These are phyloP conservation scores for Ptychobarbus kaznakovi DNA, from an alignment of 2,797 vertebrate genomes.

Conservation along the genomic window DNA sequence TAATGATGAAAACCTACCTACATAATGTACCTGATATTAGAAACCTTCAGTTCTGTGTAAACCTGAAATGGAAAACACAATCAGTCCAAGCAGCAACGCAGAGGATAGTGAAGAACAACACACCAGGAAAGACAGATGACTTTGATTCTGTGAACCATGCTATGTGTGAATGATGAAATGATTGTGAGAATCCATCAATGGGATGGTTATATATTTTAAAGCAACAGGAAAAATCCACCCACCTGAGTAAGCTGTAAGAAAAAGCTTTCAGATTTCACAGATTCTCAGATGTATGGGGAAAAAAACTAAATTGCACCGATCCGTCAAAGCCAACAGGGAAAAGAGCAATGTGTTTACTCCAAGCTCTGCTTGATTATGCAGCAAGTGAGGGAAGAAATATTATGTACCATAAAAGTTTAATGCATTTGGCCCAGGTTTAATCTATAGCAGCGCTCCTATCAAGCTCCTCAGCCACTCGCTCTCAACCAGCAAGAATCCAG, in stretches of 20 bases:
- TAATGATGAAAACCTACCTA: not conserved
- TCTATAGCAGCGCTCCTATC: slow-evolving; percentile 65
- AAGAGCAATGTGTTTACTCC: slow-evolving; percentile 61
- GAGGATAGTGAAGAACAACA: not conserved
- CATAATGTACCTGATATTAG: not conserved
- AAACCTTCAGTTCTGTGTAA: not conserved
- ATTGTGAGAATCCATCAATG: not conserved
- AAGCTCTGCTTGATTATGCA: slow-evolving; percentile 65
- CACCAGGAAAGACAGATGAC: not conserved
- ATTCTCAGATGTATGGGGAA: slow-evolving; percentile 15
- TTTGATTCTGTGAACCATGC: slow-evolving; percentile 4
- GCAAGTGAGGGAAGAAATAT: slow-evolving; percentile 71
- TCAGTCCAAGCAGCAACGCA: not conserved
- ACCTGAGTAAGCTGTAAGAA: slow-evolving; percentile 12
- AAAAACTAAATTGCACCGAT: slow-evolving; percentile 63
- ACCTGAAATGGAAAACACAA: not conserved
- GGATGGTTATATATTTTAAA: not conserved
- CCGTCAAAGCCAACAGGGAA: slow-evolving; percentile 59
- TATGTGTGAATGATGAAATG: not conserved
- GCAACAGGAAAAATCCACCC: not conserved
- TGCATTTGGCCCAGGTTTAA: slow-evolving; percentile 69
- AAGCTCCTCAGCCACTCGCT: slow-evolving; percentile 27
- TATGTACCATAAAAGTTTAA: slow-evolving; percentile 75
- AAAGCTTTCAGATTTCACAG: not conserved
- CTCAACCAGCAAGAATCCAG: not conserved